Evolutionary conservation across 2,797 vertebrate species (phyloP).

Genomic region (Pangasius mekongensis): DNA sequence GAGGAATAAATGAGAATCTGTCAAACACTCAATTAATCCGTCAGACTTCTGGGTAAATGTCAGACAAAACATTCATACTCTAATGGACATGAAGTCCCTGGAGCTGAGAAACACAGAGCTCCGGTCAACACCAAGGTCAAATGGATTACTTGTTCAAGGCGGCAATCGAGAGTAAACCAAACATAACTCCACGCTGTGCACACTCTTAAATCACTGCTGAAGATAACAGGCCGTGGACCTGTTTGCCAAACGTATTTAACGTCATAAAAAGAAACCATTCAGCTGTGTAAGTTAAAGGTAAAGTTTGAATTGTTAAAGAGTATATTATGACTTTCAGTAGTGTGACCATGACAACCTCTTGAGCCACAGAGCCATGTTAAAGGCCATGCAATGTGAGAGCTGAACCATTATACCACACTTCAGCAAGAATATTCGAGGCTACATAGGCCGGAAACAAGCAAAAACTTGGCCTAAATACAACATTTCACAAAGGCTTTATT

Average conservation of each 20-base stretch:
- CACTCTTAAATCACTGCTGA: constrained; percentile 55
- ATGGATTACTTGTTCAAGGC: constrained; percentile 57
- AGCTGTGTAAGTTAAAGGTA: constrained; percentile 12
- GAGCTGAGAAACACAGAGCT: constrained; percentile 49
- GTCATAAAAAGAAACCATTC: constrained; percentile 6
- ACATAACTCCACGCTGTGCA: constrained; percentile 54
- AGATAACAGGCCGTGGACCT: constrained; percentile 31
- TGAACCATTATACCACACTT: neutral
- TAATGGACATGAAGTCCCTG: constrained; percentile 34
- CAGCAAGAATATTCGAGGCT: neutral
- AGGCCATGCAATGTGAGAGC: neutral
- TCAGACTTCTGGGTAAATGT: constrained; percentile 29
- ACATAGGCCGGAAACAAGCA: neutral
- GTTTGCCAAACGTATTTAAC: constrained; percentile 57
- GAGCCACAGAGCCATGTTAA: neutral
- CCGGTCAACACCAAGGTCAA: constrained; percentile 63
- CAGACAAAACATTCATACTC: constrained; percentile 37
- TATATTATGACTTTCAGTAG: neutral
- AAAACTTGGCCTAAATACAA: neutral
- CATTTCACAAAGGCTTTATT: neutral
- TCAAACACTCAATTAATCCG: constrained; percentile 37
- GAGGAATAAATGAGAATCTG: neutral
- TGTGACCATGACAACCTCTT: constrained; percentile 18
- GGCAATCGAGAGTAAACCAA: constrained; percentile 63
- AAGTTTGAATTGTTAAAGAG: neutral